A percentile compares a stretch with the other conserved stretches of the same genome.
phyloP scores from a whole-genome alignment of 2,797 vertebrate species.

The Champsocephalus esox region DNA sequence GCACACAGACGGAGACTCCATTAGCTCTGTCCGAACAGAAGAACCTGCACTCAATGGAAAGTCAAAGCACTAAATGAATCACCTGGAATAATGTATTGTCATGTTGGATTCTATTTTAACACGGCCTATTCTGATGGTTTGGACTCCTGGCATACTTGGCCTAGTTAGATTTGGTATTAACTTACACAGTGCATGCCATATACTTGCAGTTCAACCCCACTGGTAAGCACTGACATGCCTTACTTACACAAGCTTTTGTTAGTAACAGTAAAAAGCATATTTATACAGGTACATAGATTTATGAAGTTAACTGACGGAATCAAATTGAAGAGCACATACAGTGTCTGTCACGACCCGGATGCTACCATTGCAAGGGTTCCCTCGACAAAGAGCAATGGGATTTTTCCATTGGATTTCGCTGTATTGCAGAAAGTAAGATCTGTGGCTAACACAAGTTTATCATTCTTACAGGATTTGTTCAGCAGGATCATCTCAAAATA shows the following conservation, averaged over 20 bases:
- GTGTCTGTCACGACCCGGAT: not conserved
- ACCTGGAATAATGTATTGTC: slow-evolving; percentile 46
- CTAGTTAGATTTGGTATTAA: slow-evolving; percentile 55
- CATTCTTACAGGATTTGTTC: too few species aligned
- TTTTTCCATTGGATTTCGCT: too few species aligned
- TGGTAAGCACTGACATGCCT: slow-evolving; percentile 40
- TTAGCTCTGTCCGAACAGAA: slow-evolving; percentile 28
- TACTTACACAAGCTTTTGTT: slow-evolving; percentile 52
- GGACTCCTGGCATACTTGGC: slow-evolving; percentile 51
- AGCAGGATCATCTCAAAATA: too few species aligned
- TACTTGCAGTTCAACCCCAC: slow-evolving; percentile 55
- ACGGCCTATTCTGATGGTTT: slow-evolving; percentile 48
- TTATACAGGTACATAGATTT: not conserved
- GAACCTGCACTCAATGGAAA: slow-evolving; percentile 45
- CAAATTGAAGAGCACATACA: not conserved
- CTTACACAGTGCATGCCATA: slow-evolving; percentile 51
- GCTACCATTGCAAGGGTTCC: too few species aligned
- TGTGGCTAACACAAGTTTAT: too few species aligned
- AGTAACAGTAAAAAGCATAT: slow-evolving; percentile 38
- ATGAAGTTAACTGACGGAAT: slow-evolving; percentile 3
- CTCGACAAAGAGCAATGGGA: too few species aligned
- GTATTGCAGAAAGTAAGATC: too few species aligned
- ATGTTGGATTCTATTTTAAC: slow-evolving; percentile 47
- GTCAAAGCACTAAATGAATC: slow-evolving; percentile 27
- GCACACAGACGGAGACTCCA: slow-evolving; percentile 1